Evolutionary conservation across 2,888 invertebrate species (phyloP), one percentile per base, ranked within the genome.

Genomic region (Yponomeuta plumbellus): DNA sequence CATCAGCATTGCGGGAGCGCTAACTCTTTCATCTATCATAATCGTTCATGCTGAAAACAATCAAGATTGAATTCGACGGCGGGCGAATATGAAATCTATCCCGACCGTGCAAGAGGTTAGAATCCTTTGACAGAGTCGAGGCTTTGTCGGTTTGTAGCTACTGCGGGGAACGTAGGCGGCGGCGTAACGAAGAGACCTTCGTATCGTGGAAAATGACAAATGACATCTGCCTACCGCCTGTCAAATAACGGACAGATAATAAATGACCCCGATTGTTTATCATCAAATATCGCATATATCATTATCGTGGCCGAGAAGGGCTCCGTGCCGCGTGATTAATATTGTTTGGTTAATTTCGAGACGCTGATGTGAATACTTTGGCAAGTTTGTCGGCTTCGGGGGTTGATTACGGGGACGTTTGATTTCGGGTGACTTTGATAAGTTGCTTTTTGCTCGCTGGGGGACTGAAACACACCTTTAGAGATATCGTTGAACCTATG

Each of bases 151-250:
- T 84, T 85, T 81, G 86, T 83, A 85, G 86, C 84, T 87, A 89
- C 72, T 76, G 77, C 75, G 75, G 77, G 76, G 84, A 84, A 80
- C 82, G 84, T 82, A 81, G 82, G 84, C 82, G 81, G 78, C 73
- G 81, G 84, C 88, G 90, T 90, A 89, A 90, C 88, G 88, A 88
- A 91, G 89, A 90, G 91, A 88, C 90, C 87, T 81, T 83, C 85
- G 92, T 92, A 86, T 88, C 88, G 86, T 90, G 86, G 84, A 89
- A 89, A 90, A 92, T 93, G 93, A 93, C 93, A 93, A 93, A 93
- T 92, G 93, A 93, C 93, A 93, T 92, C 93, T 93, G 93, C 92
- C 93, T 92, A 90, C 90, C 92, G 92, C 93, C 92, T 93, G 93
- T 92, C 93, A 92, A 92, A 93, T 93, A 93, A 92, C 92, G 90